A percentile compares a stretch with the other conserved stretches of the same genome.
phyloP scores from a whole-genome alignment of 1,140 invertebrate species.

The Drosophila sulfurigaster region DNA sequence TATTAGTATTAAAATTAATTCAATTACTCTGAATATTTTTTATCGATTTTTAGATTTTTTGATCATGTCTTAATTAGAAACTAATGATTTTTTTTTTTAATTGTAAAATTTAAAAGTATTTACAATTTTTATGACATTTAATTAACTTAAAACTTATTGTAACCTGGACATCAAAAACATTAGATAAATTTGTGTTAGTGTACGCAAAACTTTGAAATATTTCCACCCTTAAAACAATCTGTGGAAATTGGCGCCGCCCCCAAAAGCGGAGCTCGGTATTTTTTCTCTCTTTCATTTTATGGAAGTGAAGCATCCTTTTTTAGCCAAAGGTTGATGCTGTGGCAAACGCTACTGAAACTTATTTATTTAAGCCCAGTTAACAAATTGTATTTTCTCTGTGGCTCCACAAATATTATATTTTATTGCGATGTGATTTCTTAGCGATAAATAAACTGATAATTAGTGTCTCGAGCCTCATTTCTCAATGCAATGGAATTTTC shows the following conservation, averaged over 20 bases:
- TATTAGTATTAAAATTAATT: not conserved
- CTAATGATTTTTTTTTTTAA: not conserved
- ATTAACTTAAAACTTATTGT: not conserved
- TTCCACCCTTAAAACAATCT: slow-evolving; percentile 66
- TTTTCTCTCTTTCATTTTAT: slow-evolving; percentile 65
- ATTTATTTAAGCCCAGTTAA: slow-evolving; percentile 77
- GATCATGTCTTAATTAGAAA: not conserved
- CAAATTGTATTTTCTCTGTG: slow-evolving; percentile 61
- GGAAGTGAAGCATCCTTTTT: slow-evolving; percentile 69
- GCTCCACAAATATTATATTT: slow-evolving; percentile 58
- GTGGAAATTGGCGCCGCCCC: slow-evolving; percentile 59
- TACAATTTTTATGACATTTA: not conserved
- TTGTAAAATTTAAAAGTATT: not conserved
- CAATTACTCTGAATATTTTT: not conserved
- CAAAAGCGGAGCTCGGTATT: slow-evolving; percentile 63
- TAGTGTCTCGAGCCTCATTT: slow-evolving; percentile 33
- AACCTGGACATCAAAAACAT: not conserved
- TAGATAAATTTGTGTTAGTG: slow-evolving; percentile 40
- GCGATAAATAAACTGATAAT: slow-evolving; percentile 28
- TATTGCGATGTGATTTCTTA: slow-evolving; percentile 60
- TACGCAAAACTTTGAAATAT: slow-evolving; percentile 43
- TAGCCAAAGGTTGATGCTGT: slow-evolving; percentile 65
- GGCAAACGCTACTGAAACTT: slow-evolving; percentile 72
- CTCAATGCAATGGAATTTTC: slow-evolving; percentile 76
- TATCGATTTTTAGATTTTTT: not conserved